These are phyloP conservation scores for Heliopora coerulea DNA, from an alignment of 92 coral and sea anemone species.

Conservation along the genomic window DNA sequence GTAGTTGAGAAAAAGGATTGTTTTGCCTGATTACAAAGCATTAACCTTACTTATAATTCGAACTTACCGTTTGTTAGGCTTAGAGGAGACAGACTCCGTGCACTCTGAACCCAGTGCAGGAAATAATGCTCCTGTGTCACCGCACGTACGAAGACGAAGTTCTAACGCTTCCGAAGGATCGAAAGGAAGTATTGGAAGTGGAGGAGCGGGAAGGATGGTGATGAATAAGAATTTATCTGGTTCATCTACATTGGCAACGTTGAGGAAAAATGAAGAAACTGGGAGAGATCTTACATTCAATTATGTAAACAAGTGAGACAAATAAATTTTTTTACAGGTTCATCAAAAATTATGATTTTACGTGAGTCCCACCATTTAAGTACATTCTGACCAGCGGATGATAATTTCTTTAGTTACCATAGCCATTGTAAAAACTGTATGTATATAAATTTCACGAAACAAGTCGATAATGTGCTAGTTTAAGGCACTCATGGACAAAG, in stretches of 20 bases:
- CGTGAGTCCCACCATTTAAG: too few species aligned
- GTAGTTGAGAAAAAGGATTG: too few species aligned
- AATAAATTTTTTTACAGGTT: too few species aligned
- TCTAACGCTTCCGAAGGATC: slow-evolving; percentile 36
- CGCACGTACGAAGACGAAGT: slow-evolving; percentile 33
- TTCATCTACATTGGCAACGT: slow-evolving; percentile 21
- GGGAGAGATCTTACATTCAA: slow-evolving; percentile 12
- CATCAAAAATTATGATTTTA: too few species aligned
- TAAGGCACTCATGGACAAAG: too few species aligned
- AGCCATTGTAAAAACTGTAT: too few species aligned
- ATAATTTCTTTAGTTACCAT: too few species aligned
- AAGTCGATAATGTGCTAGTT: too few species aligned
- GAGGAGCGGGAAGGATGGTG: not conserved
- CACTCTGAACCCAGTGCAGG: slow-evolving; percentile 34
- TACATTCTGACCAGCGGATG: too few species aligned
- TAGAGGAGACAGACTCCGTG: slow-evolving; percentile 33
- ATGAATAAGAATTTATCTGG: not conserved
- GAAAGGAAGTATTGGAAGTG: slow-evolving; percentile 37
- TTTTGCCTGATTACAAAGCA: too few species aligned
- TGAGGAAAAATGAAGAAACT: slow-evolving; percentile 30
- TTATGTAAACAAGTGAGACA: slow-evolving; percentile 36
- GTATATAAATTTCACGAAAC: too few species aligned
- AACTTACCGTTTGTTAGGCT: slow-evolving; percentile 28
- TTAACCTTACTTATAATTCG: too few species aligned
- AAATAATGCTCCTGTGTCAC: slow-evolving; percentile 19